phyloP scores from a whole-genome alignment of 2,888 invertebrate species.

The Lasioglossum malachurum region DNA sequence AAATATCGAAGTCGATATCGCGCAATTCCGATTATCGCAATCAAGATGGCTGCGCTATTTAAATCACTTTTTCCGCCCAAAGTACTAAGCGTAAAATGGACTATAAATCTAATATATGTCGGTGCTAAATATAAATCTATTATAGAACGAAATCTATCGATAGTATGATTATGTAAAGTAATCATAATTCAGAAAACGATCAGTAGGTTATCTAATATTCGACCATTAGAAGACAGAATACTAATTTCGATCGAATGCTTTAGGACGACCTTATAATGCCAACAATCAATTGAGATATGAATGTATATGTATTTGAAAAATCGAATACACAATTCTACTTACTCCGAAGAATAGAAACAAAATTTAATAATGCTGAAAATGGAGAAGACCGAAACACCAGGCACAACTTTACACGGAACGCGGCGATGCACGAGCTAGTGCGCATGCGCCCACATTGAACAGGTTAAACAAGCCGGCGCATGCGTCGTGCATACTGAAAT shows the following conservation, averaged over 20 bases:
- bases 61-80: not conserved
- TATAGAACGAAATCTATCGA: not conserved
- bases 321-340: not conserved
- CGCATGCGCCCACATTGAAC: constrained; percentile 5
- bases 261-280: not conserved
- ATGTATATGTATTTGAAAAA: not conserved
- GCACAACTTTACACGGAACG: not conserved
- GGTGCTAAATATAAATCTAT: not conserved
- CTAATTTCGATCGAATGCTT: constrained; percentile 24
- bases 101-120: too few species aligned
- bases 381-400: too few species aligned
- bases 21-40: not conserved
- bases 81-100: not conserved
- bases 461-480: constrained; percentile 17
- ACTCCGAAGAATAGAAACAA: too few species aligned
- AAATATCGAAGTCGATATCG: not conserved
- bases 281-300: not conserved
- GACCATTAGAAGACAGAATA: constrained; percentile 8
- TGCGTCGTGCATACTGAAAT: constrained; percentile 37
- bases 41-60: not conserved
- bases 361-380: not conserved
- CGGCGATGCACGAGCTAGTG: not conserved
- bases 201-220: constrained; percentile 19
- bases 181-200: constrained; percentile 5
- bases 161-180: not conserved